Conservation (phyloP, 2,113 vertebrate genomes). For the Plotosus lineatus region DNA sequence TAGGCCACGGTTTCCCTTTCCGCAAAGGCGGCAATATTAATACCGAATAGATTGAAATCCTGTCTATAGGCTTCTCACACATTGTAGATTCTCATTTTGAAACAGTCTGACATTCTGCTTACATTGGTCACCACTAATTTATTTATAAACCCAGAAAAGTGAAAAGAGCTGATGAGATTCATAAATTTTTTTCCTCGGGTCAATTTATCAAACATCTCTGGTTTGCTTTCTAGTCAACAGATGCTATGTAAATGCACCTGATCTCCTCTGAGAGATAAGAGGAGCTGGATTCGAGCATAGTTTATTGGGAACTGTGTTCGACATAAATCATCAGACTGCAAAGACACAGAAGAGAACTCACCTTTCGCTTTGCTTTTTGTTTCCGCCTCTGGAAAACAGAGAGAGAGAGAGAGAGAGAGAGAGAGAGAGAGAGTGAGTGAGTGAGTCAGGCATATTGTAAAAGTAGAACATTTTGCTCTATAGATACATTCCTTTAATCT, state of each 20-base stretch:
- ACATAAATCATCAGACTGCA: slow-evolving; percentile 74
- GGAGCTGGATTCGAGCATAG: slow-evolving; percentile 61
- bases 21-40: too few relatives aligned
- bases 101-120: not conserved
- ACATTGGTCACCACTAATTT: slow-evolving; percentile 22
- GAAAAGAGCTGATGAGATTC: slow-evolving; percentile 13
- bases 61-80: not conserved
- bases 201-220: slow-evolving; percentile 47
- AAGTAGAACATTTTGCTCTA: slow-evolving; percentile 50
- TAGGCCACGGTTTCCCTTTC: too few relatives aligned
- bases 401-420: slow-evolving; percentile 38
- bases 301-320: slow-evolving; percentile 68
- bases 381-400: slow-evolving; percentile 71
- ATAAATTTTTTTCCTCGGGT: slow-evolving; percentile 45
- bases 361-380: slow-evolving; percentile 80
- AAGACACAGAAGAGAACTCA: slow-evolving; percentile 76
- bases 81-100: not conserved
- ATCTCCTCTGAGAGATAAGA: slow-evolving; percentile 65
- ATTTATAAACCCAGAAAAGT: slow-evolving; percentile 30
- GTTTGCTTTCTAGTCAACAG: slow-evolving; percentile 47
- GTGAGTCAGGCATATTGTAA: slow-evolving; percentile 65
- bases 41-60: not conserved
- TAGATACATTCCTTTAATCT: slow-evolving; percentile 50
- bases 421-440: slow-evolving; percentile 51
- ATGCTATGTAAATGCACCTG: slow-evolving; percentile 67